Evolutionary conservation across 2,797 vertebrate genomes (phyloP), one percentile per base, ranked within the genome.

Genomic region (Crocodylus rhombifer): DNA sequence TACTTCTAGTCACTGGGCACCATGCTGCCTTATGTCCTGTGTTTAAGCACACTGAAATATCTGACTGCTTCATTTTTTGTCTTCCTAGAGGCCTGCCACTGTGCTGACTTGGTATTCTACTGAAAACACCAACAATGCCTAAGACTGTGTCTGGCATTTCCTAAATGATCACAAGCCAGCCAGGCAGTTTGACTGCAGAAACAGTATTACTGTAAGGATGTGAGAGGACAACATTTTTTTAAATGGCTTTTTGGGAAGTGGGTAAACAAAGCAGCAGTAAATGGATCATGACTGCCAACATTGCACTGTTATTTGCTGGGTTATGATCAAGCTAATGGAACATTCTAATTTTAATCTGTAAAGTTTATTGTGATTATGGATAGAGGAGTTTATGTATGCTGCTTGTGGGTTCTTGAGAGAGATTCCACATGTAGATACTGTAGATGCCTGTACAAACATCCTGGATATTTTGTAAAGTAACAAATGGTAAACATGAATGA

Each of bases 11-110:
- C 97, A 93, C 97, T 80, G 87, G 95, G 97, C 96, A 97, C 96
- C 87, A 8, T 87, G 96, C 98, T 98, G 98, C 98, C 98, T 98
- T 98, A 98, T 86, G 95, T 92, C 96, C 95, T n/a, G 61, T 97
- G 92, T 97, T 94, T 82, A 96, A 97, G 96, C 97, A 98, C 97
- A 97, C 97, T 97, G 98, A 98, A 93, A 96, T 96, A 95, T 80
- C 96, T 88, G 86, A 96, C 96, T 96, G 89, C 96, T 97, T 95
- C 64, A 0, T 85, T 94, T 92, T 93, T 80, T 89, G 95, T 97
- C 97, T 98, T 97, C 97, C 95, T 96, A 87, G 92, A 94, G 96
- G 96, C 95, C 97, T 89, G 60, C 94, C 91, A 87, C 97, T 97
- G 95, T 98, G 95, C 97, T 97, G 95, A 96, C 93, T 85, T 92